A percentile compares a stretch with the other conserved stretches of the same genome.
These are phyloP conservation scores for Rhyacichthys aspro DNA, from an alignment of 2,797 vertebrate species.

Conservation along the genomic window DNA sequence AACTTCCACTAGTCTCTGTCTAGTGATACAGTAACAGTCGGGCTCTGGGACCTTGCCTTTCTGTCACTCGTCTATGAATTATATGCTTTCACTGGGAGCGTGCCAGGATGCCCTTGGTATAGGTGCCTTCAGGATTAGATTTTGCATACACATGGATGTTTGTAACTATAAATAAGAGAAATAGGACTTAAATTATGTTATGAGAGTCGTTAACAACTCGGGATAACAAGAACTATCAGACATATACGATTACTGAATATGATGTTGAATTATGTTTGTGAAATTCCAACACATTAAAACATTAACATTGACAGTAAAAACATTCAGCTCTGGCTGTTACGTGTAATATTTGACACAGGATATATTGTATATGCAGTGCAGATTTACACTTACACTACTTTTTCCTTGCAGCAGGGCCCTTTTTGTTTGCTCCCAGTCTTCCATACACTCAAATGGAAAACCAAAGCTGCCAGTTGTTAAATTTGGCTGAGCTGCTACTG, in stretches of 20 bases:
- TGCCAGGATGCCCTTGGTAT: constrained; percentile 18
- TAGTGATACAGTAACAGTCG: constrained; percentile 24
- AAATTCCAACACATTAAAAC: too few relatives aligned
- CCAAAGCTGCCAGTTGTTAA: background rate
- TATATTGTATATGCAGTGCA: too few relatives aligned
- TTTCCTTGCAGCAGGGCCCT: too few relatives aligned
- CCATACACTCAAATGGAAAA: constrained; percentile 10
- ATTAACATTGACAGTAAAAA: too few relatives aligned
- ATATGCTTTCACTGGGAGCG: constrained; percentile 32
- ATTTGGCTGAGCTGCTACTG: constrained; percentile 1
- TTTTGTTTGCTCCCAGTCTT: background rate
- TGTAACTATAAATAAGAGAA: constrained; percentile 47
- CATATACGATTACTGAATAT: background rate
- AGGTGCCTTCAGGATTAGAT: constrained; percentile 46
- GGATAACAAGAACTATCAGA: background rate
- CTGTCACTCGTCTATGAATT: constrained; percentile 52
- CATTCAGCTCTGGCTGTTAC: too few relatives aligned
- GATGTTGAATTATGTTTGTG: background rate
- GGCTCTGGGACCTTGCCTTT: constrained; percentile 31
- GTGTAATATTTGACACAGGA: too few relatives aligned
- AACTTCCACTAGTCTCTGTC: constrained; percentile 4
- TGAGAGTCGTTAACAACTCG: background rate
- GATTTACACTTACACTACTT: background rate
- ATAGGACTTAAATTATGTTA: constrained; percentile 11
- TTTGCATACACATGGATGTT: constrained; percentile 55